Evolutionary conservation across 2,797 vertebrate genomes (phyloP), one percentile per base, ranked within the genome.

Genomic region (Amphiprion clarkii): DNA sequence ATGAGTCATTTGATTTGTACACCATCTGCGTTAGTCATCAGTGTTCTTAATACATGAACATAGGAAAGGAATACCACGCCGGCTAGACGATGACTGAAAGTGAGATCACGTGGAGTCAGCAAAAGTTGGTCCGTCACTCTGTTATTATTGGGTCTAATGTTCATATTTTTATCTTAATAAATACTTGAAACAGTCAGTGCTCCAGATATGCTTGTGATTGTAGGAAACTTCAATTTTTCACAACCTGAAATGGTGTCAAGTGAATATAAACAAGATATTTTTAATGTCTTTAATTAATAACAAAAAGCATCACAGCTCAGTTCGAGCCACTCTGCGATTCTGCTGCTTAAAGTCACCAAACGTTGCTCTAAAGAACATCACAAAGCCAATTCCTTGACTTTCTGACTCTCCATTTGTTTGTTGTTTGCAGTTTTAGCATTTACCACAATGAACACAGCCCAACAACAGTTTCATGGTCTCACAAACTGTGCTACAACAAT

Each of bases 41-140:
- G 11, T 59, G 78, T 67, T 79, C 71, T 84, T 75, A 59, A 73
- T 83, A 81, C 85, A 87, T 81, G 87, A 81, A 87, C 79, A 87
- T 78, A 73, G 82, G 84, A 76, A 86, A 82, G 83, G 79, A 86
- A 86, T 54, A 87, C 64, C 51, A 60, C 16, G 39, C 54, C 36
- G 87, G 86, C 91, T 85, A 92, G 91, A 94, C 93, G 55, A 59
- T 93, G 93, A 94, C 89, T 87, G 65, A 71, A 82, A 67, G 83
- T 86, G 85, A 91, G 79, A 54, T 89, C 88, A 90, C 80, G 60
- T 88, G 78, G 62, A 81, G 58, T 71, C 74, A 66, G 78, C 56
- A 33, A 65, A 79, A 51, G 66, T 70, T 78, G 60, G 36, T 74
- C 67, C 72, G 82, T 78, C 72, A 42, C 55, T 63, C n/a, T 72